Evolutionary conservation across 2,797 vertebrate genomes (phyloP), one percentile per base, ranked within the genome.

Genomic region (Tadarida brasiliensis): DNA sequence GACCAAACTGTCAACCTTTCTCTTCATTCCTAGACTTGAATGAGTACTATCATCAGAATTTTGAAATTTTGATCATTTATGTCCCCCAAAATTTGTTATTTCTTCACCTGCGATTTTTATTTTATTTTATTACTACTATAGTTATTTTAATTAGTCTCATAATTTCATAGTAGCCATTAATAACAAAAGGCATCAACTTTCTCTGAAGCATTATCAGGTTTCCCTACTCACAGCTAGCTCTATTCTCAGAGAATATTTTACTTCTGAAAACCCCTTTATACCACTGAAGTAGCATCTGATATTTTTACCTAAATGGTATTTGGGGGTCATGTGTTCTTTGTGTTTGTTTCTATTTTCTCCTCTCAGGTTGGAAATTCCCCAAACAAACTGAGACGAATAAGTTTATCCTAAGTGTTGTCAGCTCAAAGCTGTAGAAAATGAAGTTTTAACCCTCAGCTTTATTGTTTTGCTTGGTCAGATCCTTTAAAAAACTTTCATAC

Each of bases 131-230:
- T 78, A 49, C 0, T 33, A 65, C 24, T 71, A 7, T 56, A 88
- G 78, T 87, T 59, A 80, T 77, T 10, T 87, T 90, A 93, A 93
- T 85, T 73, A 93, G 61, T 15, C 7, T 81, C 30, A 81, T 10
- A 59, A 35, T n/a, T 77, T 91, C 12, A 47, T 44, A 78, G 28
- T n/a, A 49, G 5, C n/a, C 7, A 54, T 94, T 83, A 87, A 28
- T 74, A 56, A 74, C 47, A 39, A 44, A 91, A 39, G 20, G 1
- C 5, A 93, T n/a, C 14, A 14, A 15, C 9, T 93, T 70, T 76
- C 51, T n/a, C 20, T 44, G 11, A 74, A 61, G 10, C 33, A 67
- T 74, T 74, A 47, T 5, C 22, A 57, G 3, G 16, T 57, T 86
- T 74, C 19, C 33, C 4, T 67, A 28, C 8, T 59, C 11, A 16